A percentile compares a stretch with the other conserved stretches of the same genome.
phyloP scores from a whole-genome alignment of 2,113 vertebrate species.

The Piaya cayana region DNA sequence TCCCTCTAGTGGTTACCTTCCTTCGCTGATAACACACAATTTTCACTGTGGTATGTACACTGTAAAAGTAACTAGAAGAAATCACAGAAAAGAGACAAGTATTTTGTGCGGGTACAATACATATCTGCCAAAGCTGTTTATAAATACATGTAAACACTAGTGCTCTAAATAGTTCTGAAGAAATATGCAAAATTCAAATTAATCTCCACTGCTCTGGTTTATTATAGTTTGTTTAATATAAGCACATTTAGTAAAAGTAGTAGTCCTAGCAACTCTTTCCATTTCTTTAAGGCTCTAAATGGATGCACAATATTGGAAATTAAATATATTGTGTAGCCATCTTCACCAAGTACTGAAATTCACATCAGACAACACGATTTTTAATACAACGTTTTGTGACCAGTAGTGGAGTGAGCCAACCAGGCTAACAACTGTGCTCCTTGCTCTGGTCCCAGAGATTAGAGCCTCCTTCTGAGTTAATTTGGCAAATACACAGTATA shows the following conservation, averaged over 20 bases:
- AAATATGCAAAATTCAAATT: neutral
- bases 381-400: neutral
- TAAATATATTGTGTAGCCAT: neutral
- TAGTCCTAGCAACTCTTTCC: neutral
- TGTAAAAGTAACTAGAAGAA: neutral
- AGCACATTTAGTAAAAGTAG: neutral
- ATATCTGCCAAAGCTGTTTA: neutral
- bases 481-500: neutral
- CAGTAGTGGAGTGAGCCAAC: neutral
- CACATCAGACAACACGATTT: neutral
- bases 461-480: neutral
- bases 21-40: neutral
- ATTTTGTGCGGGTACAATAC: neutral
- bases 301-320: neutral
- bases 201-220: neutral
- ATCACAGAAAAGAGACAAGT: neutral
- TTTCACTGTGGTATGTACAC: neutral
- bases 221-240: neutral
- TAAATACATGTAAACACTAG: neutral
- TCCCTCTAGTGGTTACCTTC: conserved; percentile 14
- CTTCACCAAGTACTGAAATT: neutral
- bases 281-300: neutral
- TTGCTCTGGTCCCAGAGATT: neutral
- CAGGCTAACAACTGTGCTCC: neutral
- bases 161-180: neutral